Evolutionary conservation across 2,113 vertebrate species (phyloP).

Genomic region (Amblyopsis rosae): DNA sequence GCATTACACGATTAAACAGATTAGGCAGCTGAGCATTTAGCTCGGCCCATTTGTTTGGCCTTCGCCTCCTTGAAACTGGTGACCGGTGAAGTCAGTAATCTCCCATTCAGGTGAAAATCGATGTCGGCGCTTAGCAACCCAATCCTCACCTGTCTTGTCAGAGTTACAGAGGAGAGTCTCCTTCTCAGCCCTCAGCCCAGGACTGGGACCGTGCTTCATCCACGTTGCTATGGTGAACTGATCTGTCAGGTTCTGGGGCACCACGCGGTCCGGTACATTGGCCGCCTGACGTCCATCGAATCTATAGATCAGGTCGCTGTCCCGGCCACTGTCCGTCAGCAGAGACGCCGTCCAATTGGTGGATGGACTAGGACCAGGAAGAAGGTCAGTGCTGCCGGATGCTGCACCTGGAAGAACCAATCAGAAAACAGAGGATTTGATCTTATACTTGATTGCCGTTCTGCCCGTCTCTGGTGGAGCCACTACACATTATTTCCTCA

Average conservation of each 20-base stretch:
- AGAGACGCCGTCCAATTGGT: conserved; percentile 92
- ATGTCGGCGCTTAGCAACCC: background rate
- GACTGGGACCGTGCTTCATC: conserved; percentile 97
- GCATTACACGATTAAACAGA: no score
- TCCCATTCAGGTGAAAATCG: background rate
- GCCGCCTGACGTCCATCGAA: conserved; percentile 94
- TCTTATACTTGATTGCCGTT: no score
- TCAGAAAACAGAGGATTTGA: conserved; percentile 24
- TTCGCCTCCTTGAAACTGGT: background rate
- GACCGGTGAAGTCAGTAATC: background rate
- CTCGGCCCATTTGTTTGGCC: conserved; percentile 3
- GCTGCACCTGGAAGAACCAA: conserved; percentile 82
- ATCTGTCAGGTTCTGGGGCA: conserved; percentile 94
- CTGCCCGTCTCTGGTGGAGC: background rate
- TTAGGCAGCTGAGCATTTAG: no score
- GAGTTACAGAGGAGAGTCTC: conserved; percentile 98
- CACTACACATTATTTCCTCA: no score
- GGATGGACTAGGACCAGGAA: conserved; percentile 85
- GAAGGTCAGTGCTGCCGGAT: conserved; percentile 92
- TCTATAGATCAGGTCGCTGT: conserved; percentile 89
- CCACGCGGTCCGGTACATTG: conserved; percentile 90
- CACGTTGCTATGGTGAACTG: conserved; percentile 96
- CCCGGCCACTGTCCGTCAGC: conserved; percentile 85
- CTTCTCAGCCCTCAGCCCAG: conserved; percentile 90
- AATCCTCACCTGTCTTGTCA: conserved; percentile 89